Evolutionary conservation across 2,113 vertebrate genomes (phyloP).

Genomic region (Colinus virginianus): DNA sequence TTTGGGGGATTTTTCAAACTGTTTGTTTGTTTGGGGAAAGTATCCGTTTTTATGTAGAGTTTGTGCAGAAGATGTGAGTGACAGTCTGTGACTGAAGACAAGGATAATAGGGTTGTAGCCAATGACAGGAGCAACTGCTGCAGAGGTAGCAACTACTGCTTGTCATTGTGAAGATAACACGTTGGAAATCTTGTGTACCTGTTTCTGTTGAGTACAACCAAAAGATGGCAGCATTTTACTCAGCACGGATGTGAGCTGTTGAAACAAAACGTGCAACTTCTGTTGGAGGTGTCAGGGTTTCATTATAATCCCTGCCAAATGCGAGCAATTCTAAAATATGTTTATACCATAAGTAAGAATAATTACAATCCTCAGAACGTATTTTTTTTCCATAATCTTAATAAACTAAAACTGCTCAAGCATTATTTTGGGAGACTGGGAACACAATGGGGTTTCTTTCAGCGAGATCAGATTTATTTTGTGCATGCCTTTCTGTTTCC

Average conservation of each 20-base stretch:
- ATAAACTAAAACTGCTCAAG: background rate
- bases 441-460: background rate
- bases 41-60: background rate
- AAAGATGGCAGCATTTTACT: slow-evolving; percentile 70
- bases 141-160: background rate
- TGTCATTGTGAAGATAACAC: background rate
- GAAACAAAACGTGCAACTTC: background rate
- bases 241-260: background rate
- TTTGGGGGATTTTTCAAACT: background rate
- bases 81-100: rapidly evolving
- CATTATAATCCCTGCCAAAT: background rate
- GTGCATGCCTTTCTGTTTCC: background rate
- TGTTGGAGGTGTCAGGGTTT: background rate
- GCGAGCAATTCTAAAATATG: background rate
- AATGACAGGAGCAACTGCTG: background rate
- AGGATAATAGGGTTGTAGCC: rapidly evolving
- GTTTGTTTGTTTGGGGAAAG: background rate
- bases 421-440: background rate
- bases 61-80: background rate
- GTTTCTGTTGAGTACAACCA: slow-evolving; percentile 1
- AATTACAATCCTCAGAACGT: background rate
- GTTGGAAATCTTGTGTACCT: background rate
- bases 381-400: background rate
- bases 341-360: background rate
- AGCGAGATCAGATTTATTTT: background rate